These are phyloP conservation scores for Daboia siamensis DNA, from an alignment of 2,113 vertebrate species.

Conservation along the genomic window DNA sequence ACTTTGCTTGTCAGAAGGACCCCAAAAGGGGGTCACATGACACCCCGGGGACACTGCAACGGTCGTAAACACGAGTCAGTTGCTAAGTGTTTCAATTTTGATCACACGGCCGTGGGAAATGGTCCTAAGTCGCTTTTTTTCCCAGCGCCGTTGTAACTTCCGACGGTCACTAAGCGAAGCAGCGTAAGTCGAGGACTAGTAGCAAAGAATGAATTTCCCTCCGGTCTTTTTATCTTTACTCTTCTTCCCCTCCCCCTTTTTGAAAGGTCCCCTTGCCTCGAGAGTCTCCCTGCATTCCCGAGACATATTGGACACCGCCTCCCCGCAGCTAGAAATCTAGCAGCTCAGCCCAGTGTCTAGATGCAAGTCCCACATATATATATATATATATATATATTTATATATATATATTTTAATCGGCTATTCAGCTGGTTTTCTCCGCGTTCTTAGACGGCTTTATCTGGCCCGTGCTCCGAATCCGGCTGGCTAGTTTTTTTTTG, in stretches of 20 bases:
- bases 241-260: not conserved
- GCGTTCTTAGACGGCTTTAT: not conserved
- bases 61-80: not conserved
- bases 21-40: too few species aligned
- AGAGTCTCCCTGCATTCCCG: too few species aligned
- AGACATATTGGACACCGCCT: not conserved
- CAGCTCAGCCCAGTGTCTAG: not conserved
- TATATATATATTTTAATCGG: too few species aligned
- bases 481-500: constrained; percentile 9
- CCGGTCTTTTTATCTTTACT: not conserved
- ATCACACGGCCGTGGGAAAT: not conserved
- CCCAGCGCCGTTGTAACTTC: not conserved
- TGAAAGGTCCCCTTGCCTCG: too few species aligned
- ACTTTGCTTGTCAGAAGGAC: too few species aligned
- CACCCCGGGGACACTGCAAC: too few species aligned
- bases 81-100: not conserved
- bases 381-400: too few species aligned
- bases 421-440: not conserved
- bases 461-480: not conserved
- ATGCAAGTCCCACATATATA: not conserved
- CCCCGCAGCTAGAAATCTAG: not conserved
- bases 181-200: not conserved
- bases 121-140: too few species aligned
- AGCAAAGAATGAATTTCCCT: not conserved
- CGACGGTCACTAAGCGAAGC: not conserved